A percentile compares a stretch with the other conserved stretches of the same genome.
phyloP scores from a whole-genome alignment of 2,113 vertebrate species.

The Taxidea taxus region DNA sequence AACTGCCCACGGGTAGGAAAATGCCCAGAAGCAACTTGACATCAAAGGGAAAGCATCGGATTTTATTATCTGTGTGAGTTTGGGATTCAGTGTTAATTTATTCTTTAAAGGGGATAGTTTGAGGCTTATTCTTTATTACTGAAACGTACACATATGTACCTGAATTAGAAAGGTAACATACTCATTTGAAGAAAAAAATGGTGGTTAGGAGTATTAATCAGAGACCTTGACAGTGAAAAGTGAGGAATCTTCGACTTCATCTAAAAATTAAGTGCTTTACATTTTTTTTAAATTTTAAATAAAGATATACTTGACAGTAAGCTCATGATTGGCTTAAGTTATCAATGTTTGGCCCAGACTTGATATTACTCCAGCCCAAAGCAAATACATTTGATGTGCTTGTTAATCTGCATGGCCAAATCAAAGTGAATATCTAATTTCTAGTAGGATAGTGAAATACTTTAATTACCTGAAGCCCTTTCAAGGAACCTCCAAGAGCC shows the following conservation, averaged over 20 bases:
- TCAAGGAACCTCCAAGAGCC: not conserved
- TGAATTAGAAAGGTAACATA: not conserved
- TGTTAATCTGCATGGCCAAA: slow-evolving; percentile 18
- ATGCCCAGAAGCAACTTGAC: slow-evolving; percentile 1
- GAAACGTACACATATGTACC: not conserved
- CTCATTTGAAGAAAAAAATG: not conserved
- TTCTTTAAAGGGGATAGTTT: not conserved
- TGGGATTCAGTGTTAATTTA: not conserved
- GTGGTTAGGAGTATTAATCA: not conserved
- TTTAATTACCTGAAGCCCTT: not conserved
- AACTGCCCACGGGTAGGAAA: slow-evolving; percentile 13
- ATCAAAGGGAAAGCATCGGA: not conserved
- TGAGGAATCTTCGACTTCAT: not conserved
- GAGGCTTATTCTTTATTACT: not conserved
- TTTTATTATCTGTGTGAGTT: not conserved
- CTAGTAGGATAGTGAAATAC: not conserved
- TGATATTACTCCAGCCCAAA: slow-evolving; percentile 36
- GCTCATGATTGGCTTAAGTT: not conserved
- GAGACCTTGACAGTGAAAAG: not conserved
- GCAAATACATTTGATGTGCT: slow-evolving; percentile 11
- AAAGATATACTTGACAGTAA: not conserved
- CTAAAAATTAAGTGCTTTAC: not conserved
- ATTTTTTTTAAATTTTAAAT: not conserved
- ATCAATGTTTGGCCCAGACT: not conserved
- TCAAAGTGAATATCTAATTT: slow-evolving; percentile 37